phyloP scores from a whole-genome alignment of 2,113 vertebrate species.

The Nothocercus julius region DNA sequence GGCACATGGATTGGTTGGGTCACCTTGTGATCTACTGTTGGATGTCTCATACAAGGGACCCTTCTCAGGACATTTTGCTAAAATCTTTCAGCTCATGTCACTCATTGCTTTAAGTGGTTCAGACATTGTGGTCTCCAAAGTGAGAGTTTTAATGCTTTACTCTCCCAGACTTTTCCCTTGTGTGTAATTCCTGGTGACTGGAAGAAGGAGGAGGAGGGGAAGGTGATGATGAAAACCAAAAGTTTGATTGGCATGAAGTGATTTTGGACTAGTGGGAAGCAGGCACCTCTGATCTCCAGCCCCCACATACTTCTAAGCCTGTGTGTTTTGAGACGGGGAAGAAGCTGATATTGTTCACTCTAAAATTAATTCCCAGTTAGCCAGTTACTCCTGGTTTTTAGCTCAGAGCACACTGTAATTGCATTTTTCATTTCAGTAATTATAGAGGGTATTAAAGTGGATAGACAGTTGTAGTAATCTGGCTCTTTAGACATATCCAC shows the following conservation, averaged over 20 bases:
- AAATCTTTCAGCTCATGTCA: background rate
- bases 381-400: conserved; percentile 66
- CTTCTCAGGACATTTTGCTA: rapidly evolving
- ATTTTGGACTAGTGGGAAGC: conserved; percentile 40
- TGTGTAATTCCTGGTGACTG: background rate
- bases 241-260: conserved; percentile 23
- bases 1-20: background rate
- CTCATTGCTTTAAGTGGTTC: background rate
- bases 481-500: conserved; percentile 64
- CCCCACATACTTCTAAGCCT: conserved; percentile 30
- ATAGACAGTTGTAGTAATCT: conserved; percentile 63
- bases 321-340: conserved; percentile 21
- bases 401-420: conserved; percentile 57
- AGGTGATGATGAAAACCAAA: background rate
- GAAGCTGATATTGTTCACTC: conserved; percentile 40
- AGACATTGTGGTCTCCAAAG: background rate
- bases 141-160: background rate
- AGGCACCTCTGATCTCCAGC: conserved; percentile 5
- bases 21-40: background rate
- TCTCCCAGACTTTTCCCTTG: background rate
- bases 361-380: conserved; percentile 73
- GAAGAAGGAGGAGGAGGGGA: conserved; percentile 10
- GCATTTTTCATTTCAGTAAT: conserved; percentile 69
- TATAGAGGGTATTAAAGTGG: conserved; percentile 66
- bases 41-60: rapidly evolving